Evolutionary conservation across 2,797 vertebrate genomes (phyloP).

Genomic region (Schizopygopsis pylzovi): DNA sequence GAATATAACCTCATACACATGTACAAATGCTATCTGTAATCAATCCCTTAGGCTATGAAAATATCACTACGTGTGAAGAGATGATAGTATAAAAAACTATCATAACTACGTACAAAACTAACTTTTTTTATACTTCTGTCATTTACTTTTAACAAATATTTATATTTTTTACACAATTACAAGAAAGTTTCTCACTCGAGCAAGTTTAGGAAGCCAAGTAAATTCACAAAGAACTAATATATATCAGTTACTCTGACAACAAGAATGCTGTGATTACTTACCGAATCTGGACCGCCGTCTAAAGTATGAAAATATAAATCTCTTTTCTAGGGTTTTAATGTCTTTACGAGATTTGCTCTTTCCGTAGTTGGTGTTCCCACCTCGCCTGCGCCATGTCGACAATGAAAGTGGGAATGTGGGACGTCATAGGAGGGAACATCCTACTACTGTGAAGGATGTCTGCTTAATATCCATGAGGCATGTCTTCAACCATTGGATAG

Average conservation of each 20-base stretch:
- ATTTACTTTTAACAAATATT: not conserved
- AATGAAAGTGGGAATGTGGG: constrained; percentile 71
- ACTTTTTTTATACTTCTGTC: not conserved
- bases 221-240: not conserved
- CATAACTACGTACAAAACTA: not conserved
- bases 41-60: constrained; percentile 28
- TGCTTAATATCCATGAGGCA: constrained; percentile 11
- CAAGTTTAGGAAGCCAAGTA: constrained; percentile 17
- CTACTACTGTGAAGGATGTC: constrained; percentile 63
- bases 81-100: not conserved
- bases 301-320: not conserved
- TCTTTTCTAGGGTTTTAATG: not conserved
- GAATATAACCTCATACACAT: not conserved
- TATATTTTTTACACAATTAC: not conserved
- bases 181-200: not conserved
- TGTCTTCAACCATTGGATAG: not conserved
- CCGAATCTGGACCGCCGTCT: constrained; percentile 55
- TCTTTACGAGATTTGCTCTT: constrained; percentile 43
- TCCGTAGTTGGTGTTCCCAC: constrained; percentile 43
- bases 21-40: not conserved
- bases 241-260: not conserved
- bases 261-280: constrained; percentile 58
- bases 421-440: constrained; percentile 72
- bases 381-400: constrained; percentile 79
- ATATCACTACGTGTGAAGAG: not conserved